These are phyloP conservation scores for Xylota sylvarum DNA, from an alignment of 2,888 invertebrate genomes.

Conservation along the genomic window DNA sequence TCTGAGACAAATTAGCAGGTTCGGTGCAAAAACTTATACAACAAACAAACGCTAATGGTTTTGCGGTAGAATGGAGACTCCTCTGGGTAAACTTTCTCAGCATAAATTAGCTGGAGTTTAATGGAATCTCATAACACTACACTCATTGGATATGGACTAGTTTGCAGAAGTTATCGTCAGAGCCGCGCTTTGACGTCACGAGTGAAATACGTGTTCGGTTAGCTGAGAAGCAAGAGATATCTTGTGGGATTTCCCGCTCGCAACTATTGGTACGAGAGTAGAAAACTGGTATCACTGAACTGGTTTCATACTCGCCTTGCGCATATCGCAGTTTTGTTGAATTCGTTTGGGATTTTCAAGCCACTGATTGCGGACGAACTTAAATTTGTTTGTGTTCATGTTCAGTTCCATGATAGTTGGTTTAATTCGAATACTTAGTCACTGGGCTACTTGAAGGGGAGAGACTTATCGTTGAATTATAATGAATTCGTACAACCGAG, in stretches of 20 bases:
- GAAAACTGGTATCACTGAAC: slow-evolving; percentile 7
- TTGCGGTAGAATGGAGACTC: neutral
- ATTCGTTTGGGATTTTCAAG: slow-evolving; percentile 22
- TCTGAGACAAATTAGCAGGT: slow-evolving; percentile 24
- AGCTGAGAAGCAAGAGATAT: neutral
- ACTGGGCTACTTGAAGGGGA: slow-evolving; percentile 9
- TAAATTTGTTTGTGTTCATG: neutral
- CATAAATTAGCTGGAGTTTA: slow-evolving; percentile 19
- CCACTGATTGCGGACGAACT: neutral
- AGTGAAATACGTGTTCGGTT: neutral
- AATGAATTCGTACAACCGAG: neutral
- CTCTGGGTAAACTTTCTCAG: slow-evolving; percentile 23
- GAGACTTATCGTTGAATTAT: neutral
- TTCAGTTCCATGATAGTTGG: neutral
- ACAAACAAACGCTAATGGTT: slow-evolving; percentile 31
- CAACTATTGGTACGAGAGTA: slow-evolving; percentile 1
- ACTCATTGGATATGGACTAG: neutral
- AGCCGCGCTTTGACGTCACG: slow-evolving; percentile 23
- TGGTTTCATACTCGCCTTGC: slow-evolving; percentile 12
- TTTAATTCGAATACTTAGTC: slow-evolving; percentile 11
- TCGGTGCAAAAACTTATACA: neutral
- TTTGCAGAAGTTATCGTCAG: slow-evolving; percentile 14
- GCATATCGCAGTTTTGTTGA: slow-evolving; percentile 20
- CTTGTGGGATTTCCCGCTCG: slow-evolving; percentile 41
- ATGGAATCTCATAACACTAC: neutral